Base-by-base conservation (phyloP, 2,113 vertebrate species). In the Phylloscopus trochiloides region DNA sequence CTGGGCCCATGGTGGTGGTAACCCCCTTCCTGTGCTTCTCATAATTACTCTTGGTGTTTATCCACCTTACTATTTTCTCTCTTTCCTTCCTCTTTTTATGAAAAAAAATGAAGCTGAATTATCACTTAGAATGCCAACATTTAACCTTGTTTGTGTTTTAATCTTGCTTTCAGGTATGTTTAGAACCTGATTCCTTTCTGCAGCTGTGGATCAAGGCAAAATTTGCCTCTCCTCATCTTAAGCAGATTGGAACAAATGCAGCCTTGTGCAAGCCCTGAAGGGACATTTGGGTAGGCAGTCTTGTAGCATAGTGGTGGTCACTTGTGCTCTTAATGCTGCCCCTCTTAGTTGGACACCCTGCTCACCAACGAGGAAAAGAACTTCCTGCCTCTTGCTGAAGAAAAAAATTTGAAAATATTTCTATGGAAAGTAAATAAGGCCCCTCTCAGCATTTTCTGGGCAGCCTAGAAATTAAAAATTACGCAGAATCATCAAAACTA, bases 301-400 rank as follows among this genome's bases (percentile, higher is more conserved):
- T 51, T 0, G 0, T 14, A 51, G 36, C n/a, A 8, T 0, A 25
- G 40, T 3, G 6, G 10, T 48, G 22, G 29, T 6, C 6, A 34
- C 15, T 70, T 1, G 0, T 47, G 61, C 40, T 65, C 40, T 82
- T 63, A 19, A 9, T 65, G 34, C 54, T 59, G 34, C 54, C 40
- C 34, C 29, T 85, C 65, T 34, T 42, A n/a, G 34, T 1, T 88
- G 75, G 42, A 65, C 76, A 91, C 11, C 22, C 34, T 38, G 4
- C 45, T 55, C n/a, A 36, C 4, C 25, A n/a, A 65, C 4, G 4
- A 79, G 24, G 26, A 61, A 70, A 21, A 68, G 32, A 86, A 22
- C 17, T 26, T 85, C 59, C 28, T 68, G 12, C 25, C 14, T 67
- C 51, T 67, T 5, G 1, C 2, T 68, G 26, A 63, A 59, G 45